Conservation (phyloP, 2,888 invertebrate species). For the Mesoligia furuncula region DNA sequence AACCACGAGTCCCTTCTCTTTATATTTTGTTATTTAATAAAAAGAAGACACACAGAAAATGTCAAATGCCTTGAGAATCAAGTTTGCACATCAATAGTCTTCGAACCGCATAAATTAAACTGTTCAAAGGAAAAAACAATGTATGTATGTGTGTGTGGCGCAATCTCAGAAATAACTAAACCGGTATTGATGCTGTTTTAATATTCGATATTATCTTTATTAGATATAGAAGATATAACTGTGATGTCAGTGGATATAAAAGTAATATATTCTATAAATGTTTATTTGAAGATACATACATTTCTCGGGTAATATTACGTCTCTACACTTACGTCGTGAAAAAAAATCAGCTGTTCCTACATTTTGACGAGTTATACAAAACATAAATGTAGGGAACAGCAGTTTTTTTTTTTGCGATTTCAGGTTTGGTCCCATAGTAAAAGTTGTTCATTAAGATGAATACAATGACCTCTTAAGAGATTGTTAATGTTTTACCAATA, state of each 20-base stretch:
- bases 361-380: too few relatives aligned
- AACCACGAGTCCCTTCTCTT: not conserved
- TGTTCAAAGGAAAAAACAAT: slow-evolving; percentile 29
- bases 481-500: too few relatives aligned
- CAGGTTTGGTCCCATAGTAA: too few relatives aligned
- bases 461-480: too few relatives aligned
- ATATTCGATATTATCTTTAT: slow-evolving; percentile 8
- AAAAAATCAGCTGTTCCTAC: too few relatives aligned
- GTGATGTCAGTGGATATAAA: slow-evolving; percentile 22
- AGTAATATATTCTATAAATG: slow-evolving; percentile 2
- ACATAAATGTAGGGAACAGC: too few relatives aligned
- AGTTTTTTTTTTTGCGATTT: too few relatives aligned
- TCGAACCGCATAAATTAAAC: slow-evolving; percentile 41
- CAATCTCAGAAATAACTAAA: slow-evolving; percentile 41
- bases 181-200: slow-evolving; percentile 25
- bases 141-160: slow-evolving; percentile 29
- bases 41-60: slow-evolving; percentile 6
- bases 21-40: too few relatives aligned
- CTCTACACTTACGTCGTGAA: not conserved
- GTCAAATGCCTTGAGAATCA: slow-evolving; percentile 34
- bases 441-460: too few relatives aligned
- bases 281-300: not conserved
- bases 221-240: not conserved
- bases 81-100: slow-evolving; percentile 50
- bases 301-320: not conserved